Base-by-base conservation (phyloP, 2,888 invertebrate species). In the Periphyllus acericola region DNA sequence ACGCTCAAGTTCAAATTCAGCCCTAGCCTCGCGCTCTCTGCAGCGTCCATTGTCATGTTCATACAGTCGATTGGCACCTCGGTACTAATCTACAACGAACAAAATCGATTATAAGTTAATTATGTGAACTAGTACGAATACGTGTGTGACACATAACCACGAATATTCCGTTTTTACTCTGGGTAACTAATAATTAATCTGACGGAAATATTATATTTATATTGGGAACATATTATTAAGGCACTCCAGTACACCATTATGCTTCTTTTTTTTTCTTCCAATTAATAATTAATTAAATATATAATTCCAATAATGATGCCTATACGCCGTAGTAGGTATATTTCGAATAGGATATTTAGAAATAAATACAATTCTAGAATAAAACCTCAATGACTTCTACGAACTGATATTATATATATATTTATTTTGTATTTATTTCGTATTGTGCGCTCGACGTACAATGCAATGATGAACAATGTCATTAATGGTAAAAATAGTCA, bases 1-100 rank as follows among this genome's bases (percentile, higher is more conserved):
- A 87, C 80, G 66, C 87, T 87, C 34, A 87, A 66, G n/a, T 87
- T 87, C 46, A 87, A 46, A 11, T 87, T 87, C n/a, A 87, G 34
- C 0, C 87, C 87, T 4, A 87, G 74, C 25, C 87, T 72, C 19
- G 87, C 36, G 17, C 81, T 81, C 21, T 87, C 87, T n/a, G 87
- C 32, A 14, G 87, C 87, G 6, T 87, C 87, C 74, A 74, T 87
- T 0, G 87, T 40, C 87, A 87, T 87, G 66, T 80, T 81, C 71
- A 72, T 66, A 66, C 32, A 72, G 55, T 86, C 79, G 14, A 79
- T 86, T 52, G 79, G 71, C 86, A 75, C 32, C 25, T 75, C 60
- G 29, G 74, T 60, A 75, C 21, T 76, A 60, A 76, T n/a, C 83
- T 83, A 74, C 32, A 83, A 55, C 25, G 32, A n/a, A 36, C 19